phyloP scores from a whole-genome alignment of 2,797 vertebrate species.

The Falco concolor region DNA sequence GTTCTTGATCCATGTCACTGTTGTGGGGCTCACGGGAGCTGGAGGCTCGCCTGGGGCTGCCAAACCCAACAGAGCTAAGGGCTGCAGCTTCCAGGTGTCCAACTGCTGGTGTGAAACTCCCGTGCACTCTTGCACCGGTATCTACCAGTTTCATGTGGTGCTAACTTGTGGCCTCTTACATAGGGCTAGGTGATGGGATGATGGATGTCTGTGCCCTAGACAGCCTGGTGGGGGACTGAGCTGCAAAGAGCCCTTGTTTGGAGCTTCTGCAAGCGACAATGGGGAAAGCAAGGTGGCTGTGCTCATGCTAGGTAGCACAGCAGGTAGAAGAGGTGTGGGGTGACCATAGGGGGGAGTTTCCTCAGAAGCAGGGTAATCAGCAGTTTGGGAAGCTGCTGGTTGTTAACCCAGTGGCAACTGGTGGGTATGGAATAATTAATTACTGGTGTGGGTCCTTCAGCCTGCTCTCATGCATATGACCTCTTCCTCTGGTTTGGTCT shows the following conservation, averaged over 20 bases:
- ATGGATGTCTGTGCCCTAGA: background rate
- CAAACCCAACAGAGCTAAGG: background rate
- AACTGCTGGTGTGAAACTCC: background rate
- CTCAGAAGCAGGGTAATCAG: background rate
- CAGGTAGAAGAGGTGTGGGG: background rate
- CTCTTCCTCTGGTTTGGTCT: background rate
- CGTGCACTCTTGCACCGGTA: background rate
- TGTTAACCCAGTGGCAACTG: background rate
- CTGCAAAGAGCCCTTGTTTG: background rate
- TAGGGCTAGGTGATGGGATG: background rate
- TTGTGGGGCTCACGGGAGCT: background rate
- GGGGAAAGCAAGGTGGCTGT: background rate
- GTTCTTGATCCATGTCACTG: background rate
- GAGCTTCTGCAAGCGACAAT: background rate
- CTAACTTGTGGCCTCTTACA: background rate
- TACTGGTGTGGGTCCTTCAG: background rate
- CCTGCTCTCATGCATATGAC: accelerated
- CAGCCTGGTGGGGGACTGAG: background rate
- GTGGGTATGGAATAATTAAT: background rate
- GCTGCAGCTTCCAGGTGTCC: background rate
- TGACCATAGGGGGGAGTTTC: background rate
- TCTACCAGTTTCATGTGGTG: background rate
- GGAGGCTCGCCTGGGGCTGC: background rate
- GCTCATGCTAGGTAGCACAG: background rate
- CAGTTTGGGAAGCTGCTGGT: background rate